A percentile compares a stretch with the other conserved stretches of the same genome.
Conservation (phyloP, 2,797 vertebrate species). For the Alcedo atthis region DNA sequence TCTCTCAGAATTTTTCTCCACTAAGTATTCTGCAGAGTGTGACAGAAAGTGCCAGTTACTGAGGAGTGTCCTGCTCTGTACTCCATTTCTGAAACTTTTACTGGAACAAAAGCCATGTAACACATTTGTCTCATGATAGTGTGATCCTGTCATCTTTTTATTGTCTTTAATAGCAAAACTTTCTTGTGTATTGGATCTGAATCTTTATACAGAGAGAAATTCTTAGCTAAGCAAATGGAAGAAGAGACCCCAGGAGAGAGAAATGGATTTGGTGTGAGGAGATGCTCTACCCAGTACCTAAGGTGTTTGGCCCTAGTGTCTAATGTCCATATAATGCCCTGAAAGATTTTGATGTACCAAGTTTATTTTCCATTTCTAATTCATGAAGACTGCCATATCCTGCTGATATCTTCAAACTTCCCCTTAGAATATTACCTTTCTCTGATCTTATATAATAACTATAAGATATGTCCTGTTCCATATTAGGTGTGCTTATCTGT, state of each 20-base stretch:
- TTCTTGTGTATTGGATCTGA: slow-evolving; percentile 59
- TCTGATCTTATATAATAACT: background rate
- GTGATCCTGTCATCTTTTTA: slow-evolving; percentile 55
- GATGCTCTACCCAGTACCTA: slow-evolving; percentile 57
- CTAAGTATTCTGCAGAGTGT: background rate
- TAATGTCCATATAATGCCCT: slow-evolving; percentile 41
- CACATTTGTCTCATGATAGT: slow-evolving; percentile 14
- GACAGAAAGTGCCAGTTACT: background rate
- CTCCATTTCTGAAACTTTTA: background rate
- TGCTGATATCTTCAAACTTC: background rate
- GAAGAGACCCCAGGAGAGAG: slow-evolving; percentile 53
- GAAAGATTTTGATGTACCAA: slow-evolving; percentile 1
- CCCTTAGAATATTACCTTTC: background rate
- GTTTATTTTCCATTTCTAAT: background rate
- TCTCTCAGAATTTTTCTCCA: background rate
- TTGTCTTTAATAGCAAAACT: slow-evolving; percentile 60
- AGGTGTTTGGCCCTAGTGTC: slow-evolving; percentile 56
- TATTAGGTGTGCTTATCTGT: background rate
- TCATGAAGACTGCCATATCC: background rate
- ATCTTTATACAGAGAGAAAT: slow-evolving; percentile 66
- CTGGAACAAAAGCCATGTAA: background rate
- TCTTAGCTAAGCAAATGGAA: slow-evolving; percentile 66
- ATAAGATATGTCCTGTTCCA: background rate
- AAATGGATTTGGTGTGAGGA: slow-evolving; percentile 68
- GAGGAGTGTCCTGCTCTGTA: background rate